Base-by-base conservation (phyloP, 2,888 invertebrate genomes). In the Apotomis betuletana region DNA sequence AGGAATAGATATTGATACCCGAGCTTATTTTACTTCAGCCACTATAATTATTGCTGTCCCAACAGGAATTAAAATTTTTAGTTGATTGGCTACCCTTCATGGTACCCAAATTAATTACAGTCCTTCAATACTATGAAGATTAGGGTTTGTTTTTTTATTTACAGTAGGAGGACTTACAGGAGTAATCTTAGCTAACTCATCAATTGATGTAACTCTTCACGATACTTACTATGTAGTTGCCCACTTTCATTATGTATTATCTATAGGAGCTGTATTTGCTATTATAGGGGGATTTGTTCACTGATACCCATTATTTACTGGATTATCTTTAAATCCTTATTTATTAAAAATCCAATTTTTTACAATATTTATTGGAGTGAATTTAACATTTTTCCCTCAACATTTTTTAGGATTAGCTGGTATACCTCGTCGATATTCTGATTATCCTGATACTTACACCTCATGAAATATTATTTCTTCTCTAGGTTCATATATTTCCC, bases 41-140 rank as follows among this genome's bases (percentile, higher is more conserved):
- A 97, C 97, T 15, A 97, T 97, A 95, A 96, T 97, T 94, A 97
- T 97, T 96, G 97, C 96, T 0, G 94, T 97, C 0, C 97, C 97
- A 0, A 97, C 97, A 15, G 97, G 96, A 78, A 96, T 97, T 94
- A 97, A 97, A 94, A 94, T 97, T 91, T 97, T 97, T 90, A 87
- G 96, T 46, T 97, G 96, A 95, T 80, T 96, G 96, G 95, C 96
- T 0, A 96, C 96, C 12, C 77, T 96, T 38, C 94, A 95, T 81
- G 96, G 96, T 77, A 90, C 94, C 38, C 94, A 94, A 93, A 84
- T 96, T 81, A 91, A 90, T 65, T 94, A 93, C 80, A 94, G 93
- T 0, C 94, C 95, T 0, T 87, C 94, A 46, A 91, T 95, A 81
- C 76, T 96, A 81, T 96, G 96, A 94, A 92, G 95, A 46, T 80